Evolutionary conservation across 2,888 invertebrate species (phyloP), one percentile per base, ranked within the genome.

Genomic region (Noctua comes): DNA sequence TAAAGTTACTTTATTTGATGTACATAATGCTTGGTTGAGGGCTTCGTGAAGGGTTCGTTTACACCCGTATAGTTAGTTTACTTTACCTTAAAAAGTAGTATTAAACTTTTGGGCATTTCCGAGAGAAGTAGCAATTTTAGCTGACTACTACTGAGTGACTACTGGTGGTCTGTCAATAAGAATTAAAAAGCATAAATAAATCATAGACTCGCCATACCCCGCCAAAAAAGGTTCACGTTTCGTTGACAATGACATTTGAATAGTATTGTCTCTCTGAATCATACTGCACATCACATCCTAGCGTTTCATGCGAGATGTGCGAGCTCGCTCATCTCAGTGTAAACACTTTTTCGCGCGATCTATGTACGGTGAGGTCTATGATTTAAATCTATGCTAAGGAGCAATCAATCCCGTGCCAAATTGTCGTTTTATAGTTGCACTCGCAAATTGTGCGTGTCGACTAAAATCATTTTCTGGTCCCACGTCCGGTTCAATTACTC

Each of bases 401-500:
- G 7, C 6, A 31, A 24, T 46, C 0, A 40, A 24, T 24, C 24
- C 8, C 21, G 54, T 66, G 16, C 24, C 18, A 65, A 64, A 54
- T 43, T 31, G 31, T 1, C 3, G 8, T 24, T 46, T n/a, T 27
- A 66, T 68, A n/a, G 7, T 27, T 62, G n/a, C 8, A 46, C 24
- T 69, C n/a, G 21, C 3, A 13, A 54, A 75, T 59, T 10, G n/a
- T 82, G 54, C 54, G 31, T 68, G 24, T 27, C 6, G 31, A 21
- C 1, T n/a, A 43, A 18, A 40, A 8, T 59, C 24, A 51, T 27
- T 43, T 65, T 64, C 18, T 36, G 46, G 43, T 66, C 11, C 13
- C 68, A 79, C 48, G 73, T 70, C 68, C 57, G n/a, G 31, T 62
- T 65, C 51, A 62, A 62, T 69, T 18, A 5, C 21, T 43, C 8